Evolutionary conservation across 2,888 invertebrate genomes (phyloP).

Genomic region (Dioctria linearis): DNA sequence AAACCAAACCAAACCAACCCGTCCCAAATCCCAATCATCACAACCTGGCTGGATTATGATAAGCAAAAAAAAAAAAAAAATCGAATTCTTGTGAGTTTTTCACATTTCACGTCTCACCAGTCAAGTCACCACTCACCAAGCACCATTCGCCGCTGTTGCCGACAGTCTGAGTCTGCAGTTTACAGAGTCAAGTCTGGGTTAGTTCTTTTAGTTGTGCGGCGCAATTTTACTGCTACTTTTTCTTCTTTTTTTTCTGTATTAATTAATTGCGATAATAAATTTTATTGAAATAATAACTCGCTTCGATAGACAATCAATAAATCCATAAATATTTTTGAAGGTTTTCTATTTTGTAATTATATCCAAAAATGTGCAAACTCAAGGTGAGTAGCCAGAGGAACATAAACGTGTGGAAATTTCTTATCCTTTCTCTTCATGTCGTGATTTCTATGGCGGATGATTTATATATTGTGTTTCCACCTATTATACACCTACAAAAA

Average conservation of each 20-base stretch:
- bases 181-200: neutral
- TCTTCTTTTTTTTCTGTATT: slow-evolving; percentile 2
- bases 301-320: too few species aligned
- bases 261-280: neutral
- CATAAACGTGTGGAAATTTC: neutral
- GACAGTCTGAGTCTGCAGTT: slow-evolving; percentile 20
- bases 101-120: neutral
- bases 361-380: slow-evolving; percentile 35
- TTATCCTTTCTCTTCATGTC: slow-evolving; percentile 21
- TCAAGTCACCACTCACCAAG: neutral
- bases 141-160: neutral
- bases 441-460: slow-evolving; percentile 17
- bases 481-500: neutral
- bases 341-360: neutral
- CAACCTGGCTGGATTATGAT: neutral
- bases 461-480: neutral
- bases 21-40: too few species aligned
- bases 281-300: neutral
- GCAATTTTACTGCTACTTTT: slow-evolving; percentile 4
- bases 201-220: neutral
- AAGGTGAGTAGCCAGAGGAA: slow-evolving; percentile 21
- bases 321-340: neutral
- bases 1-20: neutral
- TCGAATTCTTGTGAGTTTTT: slow-evolving; percentile 3
- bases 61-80: neutral